Evolutionary conservation across 2,797 vertebrate species (phyloP).

Genomic region (Gymnopithys bicolor): DNA sequence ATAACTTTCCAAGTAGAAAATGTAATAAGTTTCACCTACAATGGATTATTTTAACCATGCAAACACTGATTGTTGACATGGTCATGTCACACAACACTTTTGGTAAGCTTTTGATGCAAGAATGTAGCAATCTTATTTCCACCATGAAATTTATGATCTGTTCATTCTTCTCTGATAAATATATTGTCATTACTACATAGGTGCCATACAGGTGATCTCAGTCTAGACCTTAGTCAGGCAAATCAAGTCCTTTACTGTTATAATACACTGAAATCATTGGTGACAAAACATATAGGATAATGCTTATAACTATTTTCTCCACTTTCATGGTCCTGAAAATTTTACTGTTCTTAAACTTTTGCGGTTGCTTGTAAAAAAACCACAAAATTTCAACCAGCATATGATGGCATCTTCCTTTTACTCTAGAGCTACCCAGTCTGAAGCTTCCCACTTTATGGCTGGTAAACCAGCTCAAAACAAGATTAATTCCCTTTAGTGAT

Average conservation of each 20-base stretch:
- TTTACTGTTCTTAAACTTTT: not conserved
- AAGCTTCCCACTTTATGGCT: not conserved
- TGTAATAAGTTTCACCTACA: not conserved
- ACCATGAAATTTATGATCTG: not conserved
- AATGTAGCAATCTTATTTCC: not conserved
- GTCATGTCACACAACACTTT: not conserved
- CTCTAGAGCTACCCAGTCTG: not conserved
- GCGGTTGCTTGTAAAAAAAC: not conserved
- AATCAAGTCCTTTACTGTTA: not conserved
- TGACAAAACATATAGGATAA: not conserved
- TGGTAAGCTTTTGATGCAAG: not conserved
- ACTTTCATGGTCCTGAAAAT: not conserved
- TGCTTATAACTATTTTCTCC: not conserved
- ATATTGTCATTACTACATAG: not conserved
- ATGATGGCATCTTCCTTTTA: not conserved
- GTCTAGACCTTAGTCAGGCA: not conserved
- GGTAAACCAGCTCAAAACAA: not conserved
- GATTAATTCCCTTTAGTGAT: constrained; percentile 7
- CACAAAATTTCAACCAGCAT: not conserved
- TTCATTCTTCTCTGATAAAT: not conserved
- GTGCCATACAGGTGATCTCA: not conserved
- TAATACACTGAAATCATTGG: not conserved
- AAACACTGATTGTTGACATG: not conserved
- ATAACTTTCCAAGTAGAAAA: not conserved
- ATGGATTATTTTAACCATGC: not conserved